Evolutionary conservation across 35 echinoderm and acorn worm species (phyloP).

Genomic region (Ophioderma brevispina): DNA sequence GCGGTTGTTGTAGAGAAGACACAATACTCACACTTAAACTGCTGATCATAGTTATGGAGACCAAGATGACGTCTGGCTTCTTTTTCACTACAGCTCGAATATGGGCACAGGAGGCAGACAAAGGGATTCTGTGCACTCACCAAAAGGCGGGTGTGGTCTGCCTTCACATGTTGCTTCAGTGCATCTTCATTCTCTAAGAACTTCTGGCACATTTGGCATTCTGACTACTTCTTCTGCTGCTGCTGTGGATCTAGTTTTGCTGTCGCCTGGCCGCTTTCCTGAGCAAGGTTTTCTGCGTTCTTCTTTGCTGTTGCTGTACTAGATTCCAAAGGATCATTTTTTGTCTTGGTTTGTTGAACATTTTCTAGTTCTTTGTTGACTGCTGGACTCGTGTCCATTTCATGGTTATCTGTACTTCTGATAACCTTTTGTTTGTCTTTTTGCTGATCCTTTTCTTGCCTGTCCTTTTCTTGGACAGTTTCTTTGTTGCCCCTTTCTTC

Average conservation of each 20-base stretch:
- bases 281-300: too few species aligned
- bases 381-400: too few species aligned
- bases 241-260: too few species aligned
- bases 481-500: too few species aligned
- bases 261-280: too few species aligned
- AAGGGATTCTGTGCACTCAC: conserved; percentile 54
- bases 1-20: conserved; percentile 70
- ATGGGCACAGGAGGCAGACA: conserved; percentile 67
- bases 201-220: conserved; percentile 19
- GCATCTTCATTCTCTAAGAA: background rate
- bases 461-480: too few species aligned
- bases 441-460: too few species aligned
- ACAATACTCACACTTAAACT: conserved; percentile 80
- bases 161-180: conserved; percentile 2
- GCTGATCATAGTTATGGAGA: conserved; percentile 76
- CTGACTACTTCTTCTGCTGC: too few species aligned
- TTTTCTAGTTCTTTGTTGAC: too few species aligned
- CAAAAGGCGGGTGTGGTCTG: background rate
- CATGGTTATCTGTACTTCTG: too few species aligned
- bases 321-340: background rate
- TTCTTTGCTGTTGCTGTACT: background rate
- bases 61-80: conserved; percentile 71
- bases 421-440: too few species aligned
- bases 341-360: background rate
- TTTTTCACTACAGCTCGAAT: conserved; percentile 31